phyloP scores from a whole-genome alignment of 2,797 vertebrate genomes.

The Coilia nasus region DNA sequence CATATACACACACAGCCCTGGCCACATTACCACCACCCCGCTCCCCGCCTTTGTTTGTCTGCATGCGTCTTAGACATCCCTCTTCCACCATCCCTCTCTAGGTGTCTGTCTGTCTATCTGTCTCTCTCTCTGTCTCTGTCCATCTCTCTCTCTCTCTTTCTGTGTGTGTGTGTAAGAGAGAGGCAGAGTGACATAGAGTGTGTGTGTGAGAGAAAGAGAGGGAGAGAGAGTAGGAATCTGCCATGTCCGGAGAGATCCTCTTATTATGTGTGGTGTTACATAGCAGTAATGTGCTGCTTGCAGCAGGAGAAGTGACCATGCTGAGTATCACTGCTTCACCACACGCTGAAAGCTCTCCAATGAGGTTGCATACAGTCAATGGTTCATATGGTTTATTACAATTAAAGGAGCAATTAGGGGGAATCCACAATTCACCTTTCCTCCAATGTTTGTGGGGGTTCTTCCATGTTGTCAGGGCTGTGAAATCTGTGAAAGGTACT shows the following conservation, averaged over 20 bases:
- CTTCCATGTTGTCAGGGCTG: background rate
- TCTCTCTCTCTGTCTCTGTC: background rate
- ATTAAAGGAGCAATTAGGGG: background rate
- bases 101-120: no score
- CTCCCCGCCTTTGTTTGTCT: background rate
- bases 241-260: background rate
- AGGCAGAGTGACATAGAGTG: background rate
- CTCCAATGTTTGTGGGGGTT: background rate
- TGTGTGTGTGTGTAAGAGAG: background rate
- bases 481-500: background rate
- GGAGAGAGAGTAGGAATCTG: background rate
- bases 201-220: background rate
- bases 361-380: background rate
- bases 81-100: background rate
- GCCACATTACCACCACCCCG: background rate
- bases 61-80: background rate
- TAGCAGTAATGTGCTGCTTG: background rate
- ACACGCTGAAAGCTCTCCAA: background rate
- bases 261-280: background rate
- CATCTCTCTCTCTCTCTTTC: background rate
- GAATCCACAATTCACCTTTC: no score
- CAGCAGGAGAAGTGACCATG: background rate
- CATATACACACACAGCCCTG: background rate
- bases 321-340: background rate
- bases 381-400: background rate